Evolutionary conservation across 2,113 vertebrate species (phyloP).

Genomic region (Gadus macrocephalus): DNA sequence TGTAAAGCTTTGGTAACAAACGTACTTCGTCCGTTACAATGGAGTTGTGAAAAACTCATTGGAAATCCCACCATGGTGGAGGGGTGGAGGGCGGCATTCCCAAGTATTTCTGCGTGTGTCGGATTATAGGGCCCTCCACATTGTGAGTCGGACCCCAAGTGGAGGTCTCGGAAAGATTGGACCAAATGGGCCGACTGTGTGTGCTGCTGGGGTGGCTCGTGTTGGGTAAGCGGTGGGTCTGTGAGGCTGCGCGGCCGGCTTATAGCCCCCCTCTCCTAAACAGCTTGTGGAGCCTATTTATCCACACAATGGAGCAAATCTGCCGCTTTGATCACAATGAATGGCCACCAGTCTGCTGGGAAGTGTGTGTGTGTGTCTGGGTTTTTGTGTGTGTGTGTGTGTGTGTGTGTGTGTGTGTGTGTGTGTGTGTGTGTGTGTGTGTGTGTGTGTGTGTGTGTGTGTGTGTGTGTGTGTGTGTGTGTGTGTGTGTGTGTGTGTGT

Average conservation of each 20-base stretch:
- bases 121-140: slow-evolving; percentile 35
- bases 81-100: slow-evolving; percentile 13
- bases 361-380: slow-evolving; percentile 4
- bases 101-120: slow-evolving; percentile 29
- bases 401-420: slow-evolving; percentile 14
- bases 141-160: slow-evolving; percentile 41
- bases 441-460: slow-evolving; percentile 33
- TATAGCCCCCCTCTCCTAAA: slow-evolving; percentile 26
- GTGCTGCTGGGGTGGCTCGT: slow-evolving; percentile 38
- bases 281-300: slow-evolving; percentile 57
- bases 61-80: slow-evolving; percentile 23
- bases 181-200: slow-evolving; percentile 57
- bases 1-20: slow-evolving; percentile 17
- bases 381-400: slow-evolving; percentile 2
- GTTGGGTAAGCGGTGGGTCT: slow-evolving; percentile 39
- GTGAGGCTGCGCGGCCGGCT: slow-evolving; percentile 27
- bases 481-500: slow-evolving; percentile 22
- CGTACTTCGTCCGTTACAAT: slow-evolving; percentile 24
- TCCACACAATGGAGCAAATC: slow-evolving; percentile 65
- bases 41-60: slow-evolving; percentile 40
- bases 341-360: slow-evolving; percentile 48
- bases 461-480: slow-evolving; percentile 12
- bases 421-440: slow-evolving; percentile 17
- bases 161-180: slow-evolving; percentile 60
- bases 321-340: slow-evolving; percentile 63